Percentiles rank a stretch among this genome's conserved stretches.
Conservation (phyloP, 2,888 invertebrate species). For the Anthophora plumipes region DNA sequence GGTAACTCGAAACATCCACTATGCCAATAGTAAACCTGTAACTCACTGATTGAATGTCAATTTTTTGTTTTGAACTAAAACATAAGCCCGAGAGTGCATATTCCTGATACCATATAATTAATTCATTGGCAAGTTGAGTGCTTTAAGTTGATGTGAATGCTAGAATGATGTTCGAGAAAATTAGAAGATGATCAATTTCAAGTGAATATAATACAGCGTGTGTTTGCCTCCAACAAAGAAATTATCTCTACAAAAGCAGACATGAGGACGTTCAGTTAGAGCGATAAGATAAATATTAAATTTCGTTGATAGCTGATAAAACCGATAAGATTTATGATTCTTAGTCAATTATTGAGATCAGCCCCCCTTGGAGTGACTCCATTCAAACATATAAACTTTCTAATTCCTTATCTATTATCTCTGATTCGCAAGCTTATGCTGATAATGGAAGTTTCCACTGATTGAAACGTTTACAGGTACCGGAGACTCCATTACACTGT, state of each 20-base stretch:
- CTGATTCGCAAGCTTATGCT: not conserved
- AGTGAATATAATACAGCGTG: not conserved
- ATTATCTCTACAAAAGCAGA: constrained; percentile 3
- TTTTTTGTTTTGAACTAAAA: not conserved
- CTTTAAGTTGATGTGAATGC: no score
- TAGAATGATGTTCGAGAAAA: not conserved
- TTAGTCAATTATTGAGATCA: constrained; percentile 1
- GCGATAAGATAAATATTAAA: constrained; percentile 28
- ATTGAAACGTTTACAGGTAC: no score
- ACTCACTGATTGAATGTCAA: not conserved
- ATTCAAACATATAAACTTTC: not conserved
- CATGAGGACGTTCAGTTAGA: constrained; percentile 14
- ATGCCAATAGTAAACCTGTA: not conserved
- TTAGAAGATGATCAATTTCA: not conserved
- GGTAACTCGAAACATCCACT: not conserved
- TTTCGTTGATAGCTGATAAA: constrained; percentile 22
- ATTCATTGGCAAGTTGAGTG: not conserved
- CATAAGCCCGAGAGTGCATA: not conserved
- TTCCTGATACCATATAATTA: not conserved
- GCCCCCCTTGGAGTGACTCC: not conserved
- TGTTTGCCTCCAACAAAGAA: not conserved
- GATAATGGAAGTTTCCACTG: constrained; percentile 19
- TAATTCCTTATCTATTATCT: constrained; percentile 2
- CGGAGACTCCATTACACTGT: not conserved
- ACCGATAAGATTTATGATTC: not conserved